phyloP scores from a whole-genome alignment of 2,888 invertebrate species.

The Oligia strigilis region DNA sequence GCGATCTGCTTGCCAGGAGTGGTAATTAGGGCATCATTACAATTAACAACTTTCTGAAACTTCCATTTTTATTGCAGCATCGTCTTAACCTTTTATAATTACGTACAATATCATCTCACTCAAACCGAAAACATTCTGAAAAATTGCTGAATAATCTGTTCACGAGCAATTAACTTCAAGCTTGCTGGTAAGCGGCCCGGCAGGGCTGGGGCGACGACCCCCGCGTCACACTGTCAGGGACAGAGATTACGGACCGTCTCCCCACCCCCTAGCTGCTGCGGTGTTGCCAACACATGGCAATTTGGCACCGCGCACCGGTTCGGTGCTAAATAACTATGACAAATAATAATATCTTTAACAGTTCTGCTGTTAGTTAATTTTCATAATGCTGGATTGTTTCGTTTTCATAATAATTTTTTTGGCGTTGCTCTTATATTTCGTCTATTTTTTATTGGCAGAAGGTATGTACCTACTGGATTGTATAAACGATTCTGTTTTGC shows the following conservation, averaged over 20 bases:
- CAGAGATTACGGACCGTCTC: conserved; percentile 61
- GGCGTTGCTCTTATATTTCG: neutral
- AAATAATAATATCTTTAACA: conserved; percentile 66
- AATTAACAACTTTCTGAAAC: conserved; percentile 9
- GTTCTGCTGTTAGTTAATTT: conserved; percentile 54
- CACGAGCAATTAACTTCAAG: conserved; percentile 67
- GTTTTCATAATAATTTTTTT: conserved; percentile 22
- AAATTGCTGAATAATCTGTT: conserved; percentile 69
- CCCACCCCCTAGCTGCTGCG: conserved; percentile 34
- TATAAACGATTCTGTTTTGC: too few relatives aligned
- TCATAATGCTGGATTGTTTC: conserved; percentile 41
- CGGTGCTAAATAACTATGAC: conserved; percentile 60
- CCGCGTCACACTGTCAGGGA: conserved; percentile 61
- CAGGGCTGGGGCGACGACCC: conserved; percentile 55
- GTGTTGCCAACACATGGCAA: conserved; percentile 67
- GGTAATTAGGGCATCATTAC: neutral
- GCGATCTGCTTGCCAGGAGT: neutral
- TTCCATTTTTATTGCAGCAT: conserved; percentile 3
- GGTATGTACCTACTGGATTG: neutral
- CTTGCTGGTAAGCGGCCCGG: conserved; percentile 51
- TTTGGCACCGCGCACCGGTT: conserved; percentile 63
- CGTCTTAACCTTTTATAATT: conserved; percentile 7
- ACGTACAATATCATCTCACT: conserved; percentile 30
- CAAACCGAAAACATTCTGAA: conserved; percentile 56
- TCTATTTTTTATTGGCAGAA: neutral